Evolutionary conservation across 2,797 vertebrate species (phyloP).

Genomic region (Paramormyrops hopkinsi): DNA sequence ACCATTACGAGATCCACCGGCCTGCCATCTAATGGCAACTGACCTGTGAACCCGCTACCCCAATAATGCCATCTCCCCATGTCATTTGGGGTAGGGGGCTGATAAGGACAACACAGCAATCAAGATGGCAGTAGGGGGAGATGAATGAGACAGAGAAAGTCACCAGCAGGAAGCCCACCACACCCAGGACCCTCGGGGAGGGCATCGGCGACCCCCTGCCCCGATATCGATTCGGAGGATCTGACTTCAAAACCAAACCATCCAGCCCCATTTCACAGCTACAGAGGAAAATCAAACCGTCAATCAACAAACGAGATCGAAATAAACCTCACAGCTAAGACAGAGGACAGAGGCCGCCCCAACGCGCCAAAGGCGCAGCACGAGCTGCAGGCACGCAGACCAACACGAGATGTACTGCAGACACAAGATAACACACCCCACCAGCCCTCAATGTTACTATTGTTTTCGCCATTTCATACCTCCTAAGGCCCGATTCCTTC

Average conservation of each 20-base stretch:
- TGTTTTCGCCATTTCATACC: constrained; percentile 5
- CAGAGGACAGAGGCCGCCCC: neutral
- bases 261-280: neutral
- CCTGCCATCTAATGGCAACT: neutral
- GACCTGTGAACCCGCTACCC: neutral
- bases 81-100: neutral
- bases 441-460: neutral
- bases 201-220: neutral
- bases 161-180: neutral
- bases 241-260: neutral
- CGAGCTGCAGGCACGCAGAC: neutral
- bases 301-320: neutral
- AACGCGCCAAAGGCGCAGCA: neutral
- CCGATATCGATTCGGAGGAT: neutral
- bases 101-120: neutral
- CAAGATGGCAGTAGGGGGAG: neutral
- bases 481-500: neutral
- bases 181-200: neutral
- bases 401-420: neutral
- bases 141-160: neutral
- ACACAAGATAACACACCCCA: neutral
- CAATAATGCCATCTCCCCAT: neutral
- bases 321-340: neutral
- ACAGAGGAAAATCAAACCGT: neutral
- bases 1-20: neutral